Evolutionary conservation across 92 coral and sea anemone species (phyloP).

Genomic region (Zoanthus sansibaricus): DNA sequence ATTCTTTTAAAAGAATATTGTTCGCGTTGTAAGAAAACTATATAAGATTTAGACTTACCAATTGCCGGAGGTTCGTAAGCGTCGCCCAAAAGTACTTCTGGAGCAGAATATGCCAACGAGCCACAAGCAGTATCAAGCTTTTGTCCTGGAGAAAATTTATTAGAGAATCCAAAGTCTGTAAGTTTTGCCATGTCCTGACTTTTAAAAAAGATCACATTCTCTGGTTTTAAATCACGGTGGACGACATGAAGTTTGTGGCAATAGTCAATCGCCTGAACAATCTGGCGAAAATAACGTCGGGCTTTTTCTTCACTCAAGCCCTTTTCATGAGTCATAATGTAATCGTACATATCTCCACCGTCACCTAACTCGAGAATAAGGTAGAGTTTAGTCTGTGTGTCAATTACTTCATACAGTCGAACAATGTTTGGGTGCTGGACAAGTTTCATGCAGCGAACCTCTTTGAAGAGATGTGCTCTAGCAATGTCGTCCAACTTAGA

Average conservation of each 20-base stretch:
- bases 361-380: constrained; percentile 98
- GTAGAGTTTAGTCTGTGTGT: constrained; percentile 93
- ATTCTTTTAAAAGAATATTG: constrained; percentile 15
- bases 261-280: constrained; percentile 99
- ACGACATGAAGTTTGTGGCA: constrained; percentile 97
- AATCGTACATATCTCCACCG: constrained; percentile 99
- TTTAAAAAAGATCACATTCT: constrained; percentile 97
- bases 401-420: constrained; percentile 97
- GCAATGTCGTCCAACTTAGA: constrained; percentile 93
- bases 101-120: constrained; percentile 97
- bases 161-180: constrained; percentile 98
- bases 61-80: constrained; percentile 99
- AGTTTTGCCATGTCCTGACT: constrained; percentile 97
- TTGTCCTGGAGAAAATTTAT: constrained; percentile 95
- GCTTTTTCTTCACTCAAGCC: constrained; percentile 95
- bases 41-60: constrained; percentile 71
- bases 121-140: constrained; percentile 98
- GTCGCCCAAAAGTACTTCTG: constrained; percentile 97
- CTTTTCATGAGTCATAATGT: constrained; percentile 96
- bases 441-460: constrained; percentile 98
- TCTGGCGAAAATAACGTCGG: constrained; percentile 95
- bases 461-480: constrained; percentile 90
- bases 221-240: constrained; percentile 98
- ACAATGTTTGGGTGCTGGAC: constrained; percentile 99
- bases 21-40: constrained; percentile 7